Conservation (phyloP, 2,113 vertebrate genomes). For the Pterocles orientalis region DNA sequence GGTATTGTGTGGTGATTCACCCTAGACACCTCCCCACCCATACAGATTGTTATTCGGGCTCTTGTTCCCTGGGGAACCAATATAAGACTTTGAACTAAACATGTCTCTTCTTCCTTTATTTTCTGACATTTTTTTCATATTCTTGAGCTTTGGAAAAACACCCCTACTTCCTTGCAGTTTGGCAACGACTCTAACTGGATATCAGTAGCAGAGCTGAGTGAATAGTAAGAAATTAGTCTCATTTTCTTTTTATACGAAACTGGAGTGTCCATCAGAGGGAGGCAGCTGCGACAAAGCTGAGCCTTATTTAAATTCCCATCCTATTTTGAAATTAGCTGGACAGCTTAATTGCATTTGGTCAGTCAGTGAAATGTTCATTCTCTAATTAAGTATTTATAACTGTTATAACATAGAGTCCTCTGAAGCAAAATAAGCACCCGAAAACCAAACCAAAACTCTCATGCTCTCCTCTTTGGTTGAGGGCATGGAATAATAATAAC, state of each 20-base stretch:
- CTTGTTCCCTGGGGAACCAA: neutral
- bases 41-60: neutral
- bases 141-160: neutral
- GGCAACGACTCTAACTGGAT: neutral
- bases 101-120: neutral
- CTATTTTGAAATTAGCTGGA: neutral
- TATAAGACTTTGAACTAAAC: neutral
- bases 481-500: neutral
- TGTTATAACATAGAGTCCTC: neutral
- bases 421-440: neutral
- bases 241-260: neutral
- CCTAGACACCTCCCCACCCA: neutral
- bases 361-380: neutral
- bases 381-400: slow-evolving; percentile 16
- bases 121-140: neutral
- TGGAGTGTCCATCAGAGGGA: slow-evolving; percentile 47
- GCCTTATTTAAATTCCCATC: slow-evolving; percentile 27
- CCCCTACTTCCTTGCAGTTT: neutral
- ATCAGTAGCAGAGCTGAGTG: neutral
- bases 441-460: neutral
- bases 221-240: neutral
- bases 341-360: slow-evolving; percentile 35
- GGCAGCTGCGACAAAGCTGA: slow-evolving; percentile 23
- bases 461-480: neutral
- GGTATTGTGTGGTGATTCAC: neutral